A percentile compares a stretch with the other conserved stretches of the same genome.
phyloP scores from a whole-genome alignment of 2,797 vertebrate genomes.

The Eulemur mongoz region DNA sequence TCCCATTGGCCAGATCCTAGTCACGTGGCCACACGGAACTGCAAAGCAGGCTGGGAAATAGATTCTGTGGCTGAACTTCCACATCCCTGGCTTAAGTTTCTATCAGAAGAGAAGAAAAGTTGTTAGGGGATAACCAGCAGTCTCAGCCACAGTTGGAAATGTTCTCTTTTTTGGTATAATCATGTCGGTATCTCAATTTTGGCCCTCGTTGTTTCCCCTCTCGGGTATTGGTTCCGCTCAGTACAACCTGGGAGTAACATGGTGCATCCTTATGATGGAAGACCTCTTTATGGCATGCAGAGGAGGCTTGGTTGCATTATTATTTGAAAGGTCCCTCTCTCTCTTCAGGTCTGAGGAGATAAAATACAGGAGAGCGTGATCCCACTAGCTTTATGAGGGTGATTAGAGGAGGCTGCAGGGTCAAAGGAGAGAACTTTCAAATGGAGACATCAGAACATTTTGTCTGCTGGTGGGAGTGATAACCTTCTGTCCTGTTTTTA shows the following conservation, averaged over 20 bases:
- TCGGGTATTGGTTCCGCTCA: neutral
- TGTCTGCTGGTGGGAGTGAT: neutral
- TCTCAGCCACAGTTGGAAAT: neutral
- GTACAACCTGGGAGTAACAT: neutral
- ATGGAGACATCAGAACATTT: neutral
- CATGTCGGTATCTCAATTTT: neutral
- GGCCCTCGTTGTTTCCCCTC: neutral
- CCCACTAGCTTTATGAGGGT: neutral
- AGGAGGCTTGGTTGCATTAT: neutral
- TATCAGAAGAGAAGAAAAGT: neutral
- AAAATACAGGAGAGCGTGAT: neutral
- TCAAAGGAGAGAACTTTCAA: neutral
- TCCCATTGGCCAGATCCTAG: neutral
- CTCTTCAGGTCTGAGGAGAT: neutral
- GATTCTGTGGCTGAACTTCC: neutral
- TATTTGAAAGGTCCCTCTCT: neutral
- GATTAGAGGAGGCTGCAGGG: neutral
- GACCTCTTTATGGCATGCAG: neutral
- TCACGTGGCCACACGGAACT: neutral
- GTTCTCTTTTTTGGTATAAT: neutral
- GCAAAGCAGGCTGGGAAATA: neutral
- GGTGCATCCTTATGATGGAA: neutral
- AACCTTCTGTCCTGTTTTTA: slow-evolving; percentile 24
- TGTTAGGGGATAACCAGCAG: neutral
- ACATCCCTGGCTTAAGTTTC: neutral